A percentile compares a stretch with the other conserved stretches of the same genome.
Evolutionary conservation across 2,888 invertebrate genomes (phyloP).

Genomic region (Acleris emargana): DNA sequence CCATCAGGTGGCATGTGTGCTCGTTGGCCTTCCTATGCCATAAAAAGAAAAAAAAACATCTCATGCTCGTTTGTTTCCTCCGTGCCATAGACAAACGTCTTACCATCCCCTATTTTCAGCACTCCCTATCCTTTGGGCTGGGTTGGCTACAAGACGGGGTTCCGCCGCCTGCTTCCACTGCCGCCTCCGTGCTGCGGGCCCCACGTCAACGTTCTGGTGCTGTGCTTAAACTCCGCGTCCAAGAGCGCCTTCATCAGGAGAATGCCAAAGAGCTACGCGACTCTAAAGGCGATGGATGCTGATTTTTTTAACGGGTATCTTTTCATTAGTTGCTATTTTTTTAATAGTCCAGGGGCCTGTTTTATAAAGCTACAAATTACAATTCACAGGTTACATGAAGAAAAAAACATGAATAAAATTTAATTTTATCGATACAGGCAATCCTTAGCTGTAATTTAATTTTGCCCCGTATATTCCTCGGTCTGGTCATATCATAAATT

Average conservation of each 20-base stretch:
- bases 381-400: no score
- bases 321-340: not conserved
- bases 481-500: no score
- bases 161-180: not conserved
- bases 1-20: no score
- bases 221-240: slow-evolving; percentile 93
- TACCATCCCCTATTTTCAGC: not conserved
- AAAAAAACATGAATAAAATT: no score
- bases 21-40: no score
- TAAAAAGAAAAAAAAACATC: no score
- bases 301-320: slow-evolving; percentile 85
- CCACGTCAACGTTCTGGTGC: slow-evolving; percentile 86
- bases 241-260: slow-evolving; percentile 89
- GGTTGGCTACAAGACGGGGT: not conserved
- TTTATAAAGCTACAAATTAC: no score
- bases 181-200: not conserved
- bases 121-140: not conserved
- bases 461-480: no score
- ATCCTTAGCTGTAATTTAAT: no score
- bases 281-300: slow-evolving; percentile 84
- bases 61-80: not conserved
- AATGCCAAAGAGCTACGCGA: slow-evolving; percentile 87
- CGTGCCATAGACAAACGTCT: not conserved
- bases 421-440: no score
- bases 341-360: not conserved